A percentile compares a stretch with the other conserved stretches of the same genome.
Evolutionary conservation across 2,797 vertebrate genomes (phyloP).

Genomic region (Myioborus miniatus): DNA sequence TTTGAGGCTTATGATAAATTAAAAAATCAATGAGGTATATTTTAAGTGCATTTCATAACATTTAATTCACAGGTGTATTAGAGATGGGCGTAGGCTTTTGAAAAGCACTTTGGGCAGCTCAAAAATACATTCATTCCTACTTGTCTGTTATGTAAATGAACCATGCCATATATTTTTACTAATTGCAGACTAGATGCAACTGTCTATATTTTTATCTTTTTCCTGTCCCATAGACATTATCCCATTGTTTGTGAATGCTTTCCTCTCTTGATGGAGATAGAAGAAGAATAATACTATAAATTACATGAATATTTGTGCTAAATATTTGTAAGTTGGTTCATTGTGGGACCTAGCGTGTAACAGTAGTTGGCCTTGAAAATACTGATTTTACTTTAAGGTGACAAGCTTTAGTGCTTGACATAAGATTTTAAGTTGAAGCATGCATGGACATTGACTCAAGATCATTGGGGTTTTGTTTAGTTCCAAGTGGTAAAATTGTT

Average conservation of each 20-base stretch:
- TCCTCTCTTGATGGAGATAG: background rate
- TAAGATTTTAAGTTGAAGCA: background rate
- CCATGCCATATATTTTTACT: background rate
- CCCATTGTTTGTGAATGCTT: background rate
- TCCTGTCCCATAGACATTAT: background rate
- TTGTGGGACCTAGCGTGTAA: background rate
- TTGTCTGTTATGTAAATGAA: background rate
- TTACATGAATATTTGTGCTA: background rate
- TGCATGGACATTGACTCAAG: background rate
- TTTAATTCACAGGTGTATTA: constrained; percentile 19
- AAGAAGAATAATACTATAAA: background rate
- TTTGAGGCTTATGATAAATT: constrained; percentile 31
- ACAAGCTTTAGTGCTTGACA: background rate
- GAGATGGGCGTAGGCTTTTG: background rate
- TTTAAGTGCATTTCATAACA: constrained; percentile 32
- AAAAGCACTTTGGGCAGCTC: background rate
- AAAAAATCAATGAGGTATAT: constrained; percentile 23
- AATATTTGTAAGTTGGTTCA: background rate
- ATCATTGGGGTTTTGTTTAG: background rate
- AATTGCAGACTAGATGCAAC: background rate
- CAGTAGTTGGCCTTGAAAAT: background rate
- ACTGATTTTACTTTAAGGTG: background rate
- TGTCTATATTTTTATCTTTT: background rate
- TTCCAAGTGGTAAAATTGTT: background rate
- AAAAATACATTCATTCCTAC: background rate